phyloP scores from a whole-genome alignment of 2,113 vertebrate genomes.

The Theristicus caerulescens region DNA sequence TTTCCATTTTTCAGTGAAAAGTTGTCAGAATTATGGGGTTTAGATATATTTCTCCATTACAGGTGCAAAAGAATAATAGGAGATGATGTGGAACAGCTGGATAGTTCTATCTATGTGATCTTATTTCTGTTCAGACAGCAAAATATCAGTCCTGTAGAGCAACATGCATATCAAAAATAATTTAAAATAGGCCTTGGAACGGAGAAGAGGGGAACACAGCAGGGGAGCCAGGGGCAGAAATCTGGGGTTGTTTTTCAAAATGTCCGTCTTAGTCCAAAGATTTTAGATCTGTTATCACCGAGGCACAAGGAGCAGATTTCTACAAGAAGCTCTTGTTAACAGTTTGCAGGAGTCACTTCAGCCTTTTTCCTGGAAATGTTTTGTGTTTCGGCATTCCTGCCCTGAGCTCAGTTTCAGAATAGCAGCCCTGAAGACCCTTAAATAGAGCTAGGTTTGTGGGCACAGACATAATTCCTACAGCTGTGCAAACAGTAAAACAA shows the following conservation, averaged over 20 bases:
- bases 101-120: not conserved
- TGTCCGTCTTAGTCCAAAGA: not conserved
- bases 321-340: not conserved
- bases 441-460: conserved; percentile 15
- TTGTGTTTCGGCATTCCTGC: not conserved
- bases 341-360: not conserved
- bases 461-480: conserved; percentile 24
- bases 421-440: conserved; percentile 25
- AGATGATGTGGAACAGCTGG: not conserved
- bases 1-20: not conserved
- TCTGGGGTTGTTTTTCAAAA: not conserved
- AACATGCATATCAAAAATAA: not conserved
- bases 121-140: not conserved
- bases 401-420: not conserved
- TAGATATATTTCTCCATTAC: not conserved
- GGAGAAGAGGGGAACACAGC: not conserved
- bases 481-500: conserved; percentile 24
- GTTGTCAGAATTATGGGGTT: not conserved
- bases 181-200: not conserved
- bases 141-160: not conserved
- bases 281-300: not conserved
- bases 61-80: not conserved
- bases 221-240: not conserved
- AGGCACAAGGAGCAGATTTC: not conserved
- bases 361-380: not conserved